Conservation (phyloP, 2,888 invertebrate genomes). For the Oxystoma pomonae region DNA sequence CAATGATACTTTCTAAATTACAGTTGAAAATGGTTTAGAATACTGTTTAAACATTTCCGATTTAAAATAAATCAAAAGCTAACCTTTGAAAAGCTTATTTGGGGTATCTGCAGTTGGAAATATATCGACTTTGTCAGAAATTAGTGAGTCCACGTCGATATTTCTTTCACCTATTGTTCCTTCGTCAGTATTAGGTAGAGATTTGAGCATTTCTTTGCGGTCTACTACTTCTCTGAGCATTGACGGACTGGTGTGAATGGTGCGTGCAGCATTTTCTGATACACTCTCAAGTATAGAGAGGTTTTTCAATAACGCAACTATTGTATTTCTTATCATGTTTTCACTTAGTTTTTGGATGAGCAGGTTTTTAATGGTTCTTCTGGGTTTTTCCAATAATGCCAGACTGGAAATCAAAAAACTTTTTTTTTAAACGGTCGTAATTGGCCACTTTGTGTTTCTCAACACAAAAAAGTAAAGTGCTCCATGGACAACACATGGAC, state of each 20-base stretch:
- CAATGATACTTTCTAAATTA: no score
- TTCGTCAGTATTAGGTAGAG: slow-evolving; percentile 59
- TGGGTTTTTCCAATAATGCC: no score
- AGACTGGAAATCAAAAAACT: no score
- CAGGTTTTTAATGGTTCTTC: no score
- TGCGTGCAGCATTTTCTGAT: slow-evolving; percentile 1
- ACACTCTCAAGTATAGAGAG: slow-evolving; percentile 6
- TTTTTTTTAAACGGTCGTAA: no score
- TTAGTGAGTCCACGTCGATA: slow-evolving; percentile 63
- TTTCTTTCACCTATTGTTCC: slow-evolving; percentile 74
- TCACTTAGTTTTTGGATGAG: not conserved
- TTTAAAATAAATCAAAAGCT: no score
- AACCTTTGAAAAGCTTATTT: slow-evolving; percentile 63
- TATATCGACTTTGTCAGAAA: slow-evolving; percentile 60
- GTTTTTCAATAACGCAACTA: slow-evolving; percentile 1
- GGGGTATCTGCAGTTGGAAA: slow-evolving; percentile 75
- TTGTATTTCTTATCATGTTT: slow-evolving; percentile 12
- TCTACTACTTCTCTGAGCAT: slow-evolving; percentile 48
- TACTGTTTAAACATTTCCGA: no score
- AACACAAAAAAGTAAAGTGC: no score
- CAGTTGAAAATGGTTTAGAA: no score
- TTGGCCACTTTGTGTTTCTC: no score
- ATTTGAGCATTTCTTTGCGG: slow-evolving; percentile 53
- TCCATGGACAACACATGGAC: no score
- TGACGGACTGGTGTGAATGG: slow-evolving; percentile 11